Evolutionary conservation across 2,797 vertebrate genomes (phyloP).

Genomic region (Poecilia gillii): DNA sequence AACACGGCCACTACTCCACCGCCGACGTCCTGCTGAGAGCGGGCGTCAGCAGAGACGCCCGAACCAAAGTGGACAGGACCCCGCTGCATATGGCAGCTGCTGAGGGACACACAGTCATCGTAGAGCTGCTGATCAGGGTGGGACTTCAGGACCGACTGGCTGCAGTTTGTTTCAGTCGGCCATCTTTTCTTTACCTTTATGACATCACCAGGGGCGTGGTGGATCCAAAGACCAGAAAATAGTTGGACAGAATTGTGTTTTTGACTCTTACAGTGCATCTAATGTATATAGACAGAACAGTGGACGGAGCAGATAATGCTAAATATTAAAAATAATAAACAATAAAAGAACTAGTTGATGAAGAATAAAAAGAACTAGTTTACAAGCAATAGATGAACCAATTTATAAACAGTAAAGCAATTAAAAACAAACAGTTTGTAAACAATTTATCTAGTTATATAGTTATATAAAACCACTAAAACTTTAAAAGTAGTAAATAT

Average conservation of each 20-base stretch:
- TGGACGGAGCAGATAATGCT: neutral
- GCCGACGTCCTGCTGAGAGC: constrained; percentile 91
- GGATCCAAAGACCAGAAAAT: neutral
- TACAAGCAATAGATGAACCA: too few relatives aligned
- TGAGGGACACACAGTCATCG: constrained; percentile 87
- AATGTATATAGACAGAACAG: neutral
- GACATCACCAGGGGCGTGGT: neutral
- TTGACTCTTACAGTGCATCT: neutral
- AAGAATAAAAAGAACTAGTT: neutral
- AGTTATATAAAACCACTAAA: neutral
- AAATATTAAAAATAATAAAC: neutral
- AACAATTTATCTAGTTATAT: too few relatives aligned
- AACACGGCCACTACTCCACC: constrained; percentile 91
- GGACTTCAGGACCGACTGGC: neutral
- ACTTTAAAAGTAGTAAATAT: neutral
- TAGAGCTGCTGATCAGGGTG: constrained; percentile 90
- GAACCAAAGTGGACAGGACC: constrained; percentile 94
- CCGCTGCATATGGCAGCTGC: constrained; percentile 93
- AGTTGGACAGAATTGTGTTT: neutral
- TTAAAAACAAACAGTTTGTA: too few relatives aligned
- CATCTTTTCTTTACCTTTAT: neutral
- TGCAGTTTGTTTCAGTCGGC: neutral
- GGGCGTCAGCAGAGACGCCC: constrained; percentile 91
- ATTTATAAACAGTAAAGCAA: too few relatives aligned
- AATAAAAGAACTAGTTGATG: too few relatives aligned